A percentile compares a stretch with the other conserved stretches of the same genome.
These are phyloP conservation scores for Saimiri boliviensis DNA, from an alignment of 2,113 vertebrate genomes.

Conservation along the genomic window DNA sequence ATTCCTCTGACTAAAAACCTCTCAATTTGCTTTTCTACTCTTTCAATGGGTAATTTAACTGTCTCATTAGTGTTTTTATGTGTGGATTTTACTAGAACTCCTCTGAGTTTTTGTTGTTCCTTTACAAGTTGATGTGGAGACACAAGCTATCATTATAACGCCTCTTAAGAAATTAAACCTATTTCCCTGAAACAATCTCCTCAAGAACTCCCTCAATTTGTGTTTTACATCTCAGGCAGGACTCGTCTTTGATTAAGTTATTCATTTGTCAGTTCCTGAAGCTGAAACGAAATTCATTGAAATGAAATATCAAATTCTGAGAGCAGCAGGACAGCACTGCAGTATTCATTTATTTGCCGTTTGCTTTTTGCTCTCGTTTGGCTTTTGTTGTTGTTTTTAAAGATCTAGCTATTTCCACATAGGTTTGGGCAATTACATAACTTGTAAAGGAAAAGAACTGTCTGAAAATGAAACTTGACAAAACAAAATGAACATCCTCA, in stretches of 20 bases:
- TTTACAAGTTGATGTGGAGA: slow-evolving; percentile 58
- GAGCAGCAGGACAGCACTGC: not conserved
- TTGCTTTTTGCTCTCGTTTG: not conserved
- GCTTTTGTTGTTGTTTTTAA: not conserved
- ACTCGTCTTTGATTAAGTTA: not conserved
- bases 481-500: slow-evolving; percentile 44
- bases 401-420: slow-evolving; percentile 1
- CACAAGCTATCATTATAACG: slow-evolving; percentile 16
- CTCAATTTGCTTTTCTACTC: not conserved
- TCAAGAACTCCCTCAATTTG: slow-evolving; percentile 45
- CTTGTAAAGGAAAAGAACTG: slow-evolving; percentile 10
- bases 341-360: not conserved
- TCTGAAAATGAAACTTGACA: slow-evolving; percentile 47
- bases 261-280: slow-evolving; percentile 12
- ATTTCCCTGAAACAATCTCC: slow-evolving; percentile 50
- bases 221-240: not conserved
- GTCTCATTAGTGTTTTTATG: slow-evolving; percentile 57
- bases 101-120: slow-evolving; percentile 53
- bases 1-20: slow-evolving; percentile 35
- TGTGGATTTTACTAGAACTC: slow-evolving; percentile 59
- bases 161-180: slow-evolving; percentile 63
- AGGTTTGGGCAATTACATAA: slow-evolving; percentile 39
- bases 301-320: not conserved
- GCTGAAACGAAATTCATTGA: not conserved
- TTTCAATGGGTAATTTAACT: slow-evolving; percentile 48